These are phyloP conservation scores for Erpornis zantholeuca DNA, from an alignment of 2,113 vertebrate genomes.

Conservation along the genomic window DNA sequence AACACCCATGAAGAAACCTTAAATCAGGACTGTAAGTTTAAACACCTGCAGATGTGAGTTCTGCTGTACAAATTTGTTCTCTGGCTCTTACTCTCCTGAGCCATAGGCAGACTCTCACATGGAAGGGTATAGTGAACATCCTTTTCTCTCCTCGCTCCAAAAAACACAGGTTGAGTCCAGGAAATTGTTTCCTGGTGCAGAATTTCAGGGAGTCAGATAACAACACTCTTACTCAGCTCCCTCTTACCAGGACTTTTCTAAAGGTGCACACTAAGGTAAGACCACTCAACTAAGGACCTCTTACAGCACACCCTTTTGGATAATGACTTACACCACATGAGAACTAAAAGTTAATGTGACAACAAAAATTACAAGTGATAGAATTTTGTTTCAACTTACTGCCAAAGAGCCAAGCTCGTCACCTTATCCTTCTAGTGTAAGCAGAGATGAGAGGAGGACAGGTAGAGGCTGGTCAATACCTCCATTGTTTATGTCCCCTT, in stretches of 20 bases:
- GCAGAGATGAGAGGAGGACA: not conserved
- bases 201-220: not conserved
- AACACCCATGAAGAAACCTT: not conserved
- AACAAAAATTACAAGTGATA: not conserved
- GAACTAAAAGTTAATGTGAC: not conserved
- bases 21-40: not conserved
- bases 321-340: not conserved
- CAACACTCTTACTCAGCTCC: not conserved
- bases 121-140: not conserved
- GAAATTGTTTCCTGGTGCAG: not conserved
- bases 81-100: not conserved
- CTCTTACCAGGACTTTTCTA: not conserved
- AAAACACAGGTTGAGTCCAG: not conserved
- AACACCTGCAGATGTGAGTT: not conserved
- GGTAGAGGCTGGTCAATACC: not conserved
- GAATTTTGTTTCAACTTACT: not conserved
- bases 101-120: not conserved
- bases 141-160: not conserved
- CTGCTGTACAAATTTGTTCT: not conserved
- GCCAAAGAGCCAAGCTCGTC: not conserved
- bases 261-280: not conserved
- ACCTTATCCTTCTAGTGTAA: not conserved
- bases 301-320: not conserved
- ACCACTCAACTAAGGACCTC: not conserved
- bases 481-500: not conserved